These are phyloP conservation scores for Neofelis nebulosa DNA, from an alignment of 2,113 vertebrate genomes.

Conservation along the genomic window DNA sequence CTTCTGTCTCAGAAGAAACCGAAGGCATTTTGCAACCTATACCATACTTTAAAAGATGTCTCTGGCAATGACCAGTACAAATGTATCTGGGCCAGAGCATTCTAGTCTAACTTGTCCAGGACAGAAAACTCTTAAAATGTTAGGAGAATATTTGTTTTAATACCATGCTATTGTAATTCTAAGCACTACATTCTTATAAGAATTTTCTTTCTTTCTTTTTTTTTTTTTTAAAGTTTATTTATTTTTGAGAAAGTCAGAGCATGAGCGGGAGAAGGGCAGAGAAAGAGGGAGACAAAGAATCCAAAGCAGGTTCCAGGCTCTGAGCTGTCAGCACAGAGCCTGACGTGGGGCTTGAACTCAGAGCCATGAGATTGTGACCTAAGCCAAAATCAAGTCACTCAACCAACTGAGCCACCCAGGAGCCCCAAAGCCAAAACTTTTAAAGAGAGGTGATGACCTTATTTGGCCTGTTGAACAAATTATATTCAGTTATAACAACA, in stretches of 20 bases:
- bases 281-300: too few species aligned
- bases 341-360: too few species aligned
- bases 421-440: not conserved
- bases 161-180: not conserved
- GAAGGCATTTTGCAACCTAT: not conserved
- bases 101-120: not conserved
- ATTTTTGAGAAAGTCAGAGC: too few species aligned
- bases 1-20: not conserved
- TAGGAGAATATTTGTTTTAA: not conserved
- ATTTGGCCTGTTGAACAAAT: not conserved
- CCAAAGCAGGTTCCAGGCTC: too few species aligned
- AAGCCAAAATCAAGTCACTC: too few species aligned
- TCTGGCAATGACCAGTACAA: not conserved
- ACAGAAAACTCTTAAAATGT: not conserved
- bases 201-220: not conserved
- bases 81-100: not conserved
- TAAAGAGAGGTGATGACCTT: too few species aligned
- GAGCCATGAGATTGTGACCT: too few species aligned
- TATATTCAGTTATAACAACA: not conserved
- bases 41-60: not conserved
- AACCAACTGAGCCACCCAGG: too few species aligned
- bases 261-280: too few species aligned
- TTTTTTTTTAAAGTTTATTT: not conserved
- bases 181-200: not conserved
- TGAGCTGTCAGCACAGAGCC: too few species aligned